These are phyloP conservation scores for Chloroclysta siterata DNA, from an alignment of 2,888 invertebrate genomes.

Conservation along the genomic window DNA sequence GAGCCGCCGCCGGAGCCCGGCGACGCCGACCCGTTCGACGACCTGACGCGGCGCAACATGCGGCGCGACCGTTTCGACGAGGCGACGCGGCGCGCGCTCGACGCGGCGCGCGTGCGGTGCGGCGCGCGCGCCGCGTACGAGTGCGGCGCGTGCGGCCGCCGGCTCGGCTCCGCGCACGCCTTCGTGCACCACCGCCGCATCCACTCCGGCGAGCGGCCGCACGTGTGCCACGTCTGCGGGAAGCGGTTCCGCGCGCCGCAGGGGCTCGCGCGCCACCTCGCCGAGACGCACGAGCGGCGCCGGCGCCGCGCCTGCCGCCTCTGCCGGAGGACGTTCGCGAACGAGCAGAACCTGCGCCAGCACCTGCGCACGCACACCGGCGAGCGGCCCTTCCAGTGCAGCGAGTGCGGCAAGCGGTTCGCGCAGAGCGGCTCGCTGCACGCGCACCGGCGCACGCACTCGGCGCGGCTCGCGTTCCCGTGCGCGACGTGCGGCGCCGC, in stretches of 20 bases:
- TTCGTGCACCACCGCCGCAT: slow-evolving; percentile 86
- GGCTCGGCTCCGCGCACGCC: slow-evolving; percentile 85
- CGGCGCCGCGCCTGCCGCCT: slow-evolving; percentile 84
- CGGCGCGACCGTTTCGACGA: slow-evolving; percentile 66
- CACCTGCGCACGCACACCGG: slow-evolving; percentile 86
- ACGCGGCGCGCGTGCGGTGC: slow-evolving; percentile 68
- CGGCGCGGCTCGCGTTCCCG: slow-evolving; percentile 80
- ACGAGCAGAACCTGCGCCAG: slow-evolving; percentile 85
- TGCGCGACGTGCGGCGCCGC: slow-evolving; percentile 86
- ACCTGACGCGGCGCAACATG: slow-evolving; percentile 68
- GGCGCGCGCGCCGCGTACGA: slow-evolving; percentile 81
- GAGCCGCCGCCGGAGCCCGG: slow-evolving; percentile 56
- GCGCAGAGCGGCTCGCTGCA: slow-evolving; percentile 87
- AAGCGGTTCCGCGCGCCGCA: slow-evolving; percentile 87
- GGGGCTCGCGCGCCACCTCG: slow-evolving; percentile 86
- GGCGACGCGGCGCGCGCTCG: slow-evolving; percentile 62
- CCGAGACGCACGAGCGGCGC: slow-evolving; percentile 86
- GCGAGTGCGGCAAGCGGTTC: slow-evolving; percentile 86
- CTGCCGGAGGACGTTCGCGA: slow-evolving; percentile 85
- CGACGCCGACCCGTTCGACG: slow-evolving; percentile 61
- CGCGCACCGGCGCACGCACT: slow-evolving; percentile 86
- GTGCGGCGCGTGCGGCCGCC: slow-evolving; percentile 79
- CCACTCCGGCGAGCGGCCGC: slow-evolving; percentile 87
- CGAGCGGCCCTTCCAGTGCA: slow-evolving; percentile 84
- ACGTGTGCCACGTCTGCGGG: slow-evolving; percentile 87